These are phyloP conservation scores for Tinamus guttatus DNA, from an alignment of 2,113 vertebrate species.

Conservation along the genomic window DNA sequence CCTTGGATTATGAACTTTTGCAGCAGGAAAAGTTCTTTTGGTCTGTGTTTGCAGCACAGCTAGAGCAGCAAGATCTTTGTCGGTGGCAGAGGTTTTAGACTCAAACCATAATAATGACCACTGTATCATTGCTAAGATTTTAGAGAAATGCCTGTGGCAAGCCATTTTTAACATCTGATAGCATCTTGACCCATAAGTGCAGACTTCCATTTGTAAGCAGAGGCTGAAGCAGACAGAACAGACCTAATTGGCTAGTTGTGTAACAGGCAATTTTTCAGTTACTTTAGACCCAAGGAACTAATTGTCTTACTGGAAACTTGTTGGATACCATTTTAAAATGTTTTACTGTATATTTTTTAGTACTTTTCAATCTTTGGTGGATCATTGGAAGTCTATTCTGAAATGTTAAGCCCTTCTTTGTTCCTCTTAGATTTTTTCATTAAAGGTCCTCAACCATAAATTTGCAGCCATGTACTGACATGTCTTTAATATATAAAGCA, in stretches of 20 bases:
- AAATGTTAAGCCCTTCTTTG: slow-evolving; percentile 44
- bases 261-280: slow-evolving; percentile 18
- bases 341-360: slow-evolving; percentile 29
- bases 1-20: neutral
- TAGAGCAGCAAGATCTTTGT: neutral
- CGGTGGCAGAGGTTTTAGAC: neutral
- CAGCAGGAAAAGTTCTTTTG: neutral
- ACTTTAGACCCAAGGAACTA: neutral
- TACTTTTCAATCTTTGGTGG: slow-evolving; percentile 28
- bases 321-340: slow-evolving; percentile 16
- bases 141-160: neutral
- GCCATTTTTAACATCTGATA: neutral
- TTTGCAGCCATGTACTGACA: neutral
- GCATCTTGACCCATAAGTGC: neutral
- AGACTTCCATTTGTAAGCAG: neutral
- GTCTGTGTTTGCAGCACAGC: neutral
- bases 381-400: slow-evolving; percentile 41
- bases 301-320: slow-evolving; percentile 22
- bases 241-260: neutral
- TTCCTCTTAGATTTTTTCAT: slow-evolving; percentile 23
- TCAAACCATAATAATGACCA: neutral
- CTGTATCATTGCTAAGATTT: neutral
- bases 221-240: neutral
- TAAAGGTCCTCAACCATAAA: slow-evolving; percentile 42
- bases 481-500: slow-evolving; percentile 29